Percentiles rank a stretch among this genome's conserved stretches.
Evolutionary conservation across 2,113 vertebrate species (phyloP).

Genomic region (Ceyx margarethae): DNA sequence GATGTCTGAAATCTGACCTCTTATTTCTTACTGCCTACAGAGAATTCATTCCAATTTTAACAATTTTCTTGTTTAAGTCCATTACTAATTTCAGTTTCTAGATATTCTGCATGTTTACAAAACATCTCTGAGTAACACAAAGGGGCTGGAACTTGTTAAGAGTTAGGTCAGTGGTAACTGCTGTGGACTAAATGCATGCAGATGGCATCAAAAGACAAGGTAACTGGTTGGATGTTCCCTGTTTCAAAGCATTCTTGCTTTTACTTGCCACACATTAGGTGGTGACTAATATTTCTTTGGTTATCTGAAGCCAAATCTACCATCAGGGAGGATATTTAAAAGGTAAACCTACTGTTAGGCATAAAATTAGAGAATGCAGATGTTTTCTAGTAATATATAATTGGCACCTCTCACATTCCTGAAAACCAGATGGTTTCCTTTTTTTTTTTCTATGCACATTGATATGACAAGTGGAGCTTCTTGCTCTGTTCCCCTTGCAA

Average conservation of each 20-base stretch:
- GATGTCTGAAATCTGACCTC: neutral
- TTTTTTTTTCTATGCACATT: neutral
- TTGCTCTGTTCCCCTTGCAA: neutral
- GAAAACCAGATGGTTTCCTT: neutral
- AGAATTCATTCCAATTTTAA: neutral
- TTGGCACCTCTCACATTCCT: neutral
- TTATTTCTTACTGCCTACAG: neutral
- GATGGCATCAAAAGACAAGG: neutral
- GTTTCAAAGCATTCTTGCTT: neutral
- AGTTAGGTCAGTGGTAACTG: neutral
- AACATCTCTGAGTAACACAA: neutral
- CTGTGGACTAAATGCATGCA: neutral
- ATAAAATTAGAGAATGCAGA: neutral
- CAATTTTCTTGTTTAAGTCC: neutral
- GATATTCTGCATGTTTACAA: neutral
- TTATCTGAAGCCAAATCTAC: neutral
- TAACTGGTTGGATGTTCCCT: neutral
- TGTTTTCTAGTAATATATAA: fast-evolving
- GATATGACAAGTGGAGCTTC: neutral
- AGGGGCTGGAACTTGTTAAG: neutral
- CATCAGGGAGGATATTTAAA: neutral
- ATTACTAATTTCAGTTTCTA: neutral
- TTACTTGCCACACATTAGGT: neutral
- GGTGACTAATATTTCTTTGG: neutral
- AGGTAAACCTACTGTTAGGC: neutral